A percentile compares a stretch with the other conserved stretches of the same genome.
Conservation (phyloP, 2,888 invertebrate species). For the Tridacna crocea region DNA sequence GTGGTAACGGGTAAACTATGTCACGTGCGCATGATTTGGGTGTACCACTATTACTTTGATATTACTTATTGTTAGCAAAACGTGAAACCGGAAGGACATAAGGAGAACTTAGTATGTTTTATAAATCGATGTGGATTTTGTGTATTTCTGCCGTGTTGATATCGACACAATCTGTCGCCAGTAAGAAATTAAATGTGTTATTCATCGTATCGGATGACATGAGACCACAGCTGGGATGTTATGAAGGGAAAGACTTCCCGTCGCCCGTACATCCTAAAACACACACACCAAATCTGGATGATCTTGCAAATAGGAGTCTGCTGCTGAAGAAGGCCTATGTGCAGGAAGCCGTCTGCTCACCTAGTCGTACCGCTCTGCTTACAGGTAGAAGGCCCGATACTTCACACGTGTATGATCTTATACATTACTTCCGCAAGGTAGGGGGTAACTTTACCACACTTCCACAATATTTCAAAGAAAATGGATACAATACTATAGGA, state of each 20-base stretch:
- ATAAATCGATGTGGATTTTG: not conserved
- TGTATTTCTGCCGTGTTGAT: not conserved
- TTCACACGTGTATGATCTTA: slow-evolving; percentile 60
- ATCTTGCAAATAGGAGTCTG: slow-evolving; percentile 62
- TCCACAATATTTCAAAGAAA: slow-evolving; percentile 64
- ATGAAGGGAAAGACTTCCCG: slow-evolving; percentile 60
- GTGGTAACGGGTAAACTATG: no score
- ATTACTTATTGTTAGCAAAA: no score
- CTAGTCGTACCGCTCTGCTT: slow-evolving; percentile 63
- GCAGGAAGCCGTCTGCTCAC: slow-evolving; percentile 59
- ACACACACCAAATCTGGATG: slow-evolving; percentile 69
- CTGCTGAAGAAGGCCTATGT: slow-evolving; percentile 66
- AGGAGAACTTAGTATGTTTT: no score
- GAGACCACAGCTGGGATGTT: slow-evolving; percentile 65
- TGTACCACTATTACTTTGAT: no score
- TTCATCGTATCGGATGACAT: slow-evolving; percentile 54
- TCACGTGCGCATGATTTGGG: no score
- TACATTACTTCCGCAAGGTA: slow-evolving; percentile 59
- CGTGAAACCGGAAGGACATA: no score
- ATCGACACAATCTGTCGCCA: not conserved
- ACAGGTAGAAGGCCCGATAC: slow-evolving; percentile 69
- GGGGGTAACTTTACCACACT: slow-evolving; percentile 69
- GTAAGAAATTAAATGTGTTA: slow-evolving; percentile 37
- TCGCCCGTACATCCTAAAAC: slow-evolving; percentile 62
- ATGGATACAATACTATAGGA: slow-evolving; percentile 60